These are phyloP conservation scores for human DNA, from an alignment of 2,113 vertebrate genomes.

Conservation along the genomic window DNA sequence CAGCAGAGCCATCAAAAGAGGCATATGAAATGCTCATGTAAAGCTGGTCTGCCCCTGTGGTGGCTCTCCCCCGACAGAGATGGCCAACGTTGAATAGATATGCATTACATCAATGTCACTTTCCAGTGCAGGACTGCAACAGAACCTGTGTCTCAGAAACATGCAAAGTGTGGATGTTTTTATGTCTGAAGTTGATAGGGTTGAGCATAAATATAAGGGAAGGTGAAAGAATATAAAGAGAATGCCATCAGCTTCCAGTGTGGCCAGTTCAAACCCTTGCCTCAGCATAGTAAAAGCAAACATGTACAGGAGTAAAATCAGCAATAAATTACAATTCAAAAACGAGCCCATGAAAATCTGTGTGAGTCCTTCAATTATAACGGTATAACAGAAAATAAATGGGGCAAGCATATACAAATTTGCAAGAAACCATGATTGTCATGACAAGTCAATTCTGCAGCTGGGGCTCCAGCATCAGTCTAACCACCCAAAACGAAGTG, in stretches of 20 bases:
- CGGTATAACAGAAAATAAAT: background rate
- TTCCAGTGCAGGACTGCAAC: background rate
- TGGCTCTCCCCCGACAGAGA: background rate
- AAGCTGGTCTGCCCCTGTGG: background rate
- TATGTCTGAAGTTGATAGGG: background rate
- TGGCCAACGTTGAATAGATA: background rate
- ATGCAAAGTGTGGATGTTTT: background rate
- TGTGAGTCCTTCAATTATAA: background rate
- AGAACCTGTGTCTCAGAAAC: background rate
- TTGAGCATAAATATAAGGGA: background rate
- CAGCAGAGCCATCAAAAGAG: background rate
- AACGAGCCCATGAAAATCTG: background rate
- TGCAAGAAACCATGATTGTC: background rate
- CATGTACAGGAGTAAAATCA: background rate
- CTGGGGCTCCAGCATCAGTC: rapidly evolving
- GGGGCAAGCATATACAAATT: background rate
- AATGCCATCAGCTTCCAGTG: background rate
- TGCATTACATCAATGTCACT: background rate
- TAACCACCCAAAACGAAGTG: background rate
- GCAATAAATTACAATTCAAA: background rate
- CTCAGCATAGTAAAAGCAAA: background rate
- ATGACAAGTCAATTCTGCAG: background rate
- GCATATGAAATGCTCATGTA: background rate
- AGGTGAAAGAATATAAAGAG: background rate
- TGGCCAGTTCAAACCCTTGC: background rate